Evolutionary conservation across 92 coral and sea anemone genomes (phyloP), one percentile per base, ranked within the genome.

Genomic region (Heteractis magnifica): DNA sequence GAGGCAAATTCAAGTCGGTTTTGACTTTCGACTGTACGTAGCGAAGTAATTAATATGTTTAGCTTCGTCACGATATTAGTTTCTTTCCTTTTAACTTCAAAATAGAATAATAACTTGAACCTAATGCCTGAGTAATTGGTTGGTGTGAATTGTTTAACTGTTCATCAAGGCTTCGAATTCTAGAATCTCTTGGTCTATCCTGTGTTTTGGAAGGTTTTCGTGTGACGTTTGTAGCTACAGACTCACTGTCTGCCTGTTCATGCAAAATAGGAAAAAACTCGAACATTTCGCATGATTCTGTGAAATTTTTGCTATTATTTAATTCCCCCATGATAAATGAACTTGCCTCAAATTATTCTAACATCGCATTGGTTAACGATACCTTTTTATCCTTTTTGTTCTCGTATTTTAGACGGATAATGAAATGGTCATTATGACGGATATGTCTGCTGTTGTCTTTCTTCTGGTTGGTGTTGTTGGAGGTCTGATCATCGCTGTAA

Each of bases 61-160:
- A 10, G 49, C 49, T 10, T 68, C 73, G 21, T 68, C 49, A 68
- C 73, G 73, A 68, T 68, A 68, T 68, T 68, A 52, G 13, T 76
- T 52, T 76, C 18, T 16, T 52, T 76, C 62, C 13, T 76, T 76
- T 50, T 26, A 52, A 76, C 79, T 76, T 18, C 18, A 52, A 50
- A 52, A 20, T 52, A 49, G 58, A 8, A 64, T 1, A 52, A 26
- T 68, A 68, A 68, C 73, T 68, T 68, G 73, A 23, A 68, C 8
- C 5, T 68, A 68, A 21, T 68, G 15, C 15, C 41, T 50, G 16
- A n/a, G 10, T 52, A 50, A 76, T 48, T 50, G 60, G 48, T 76
- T 76, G 79, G 60, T 52, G 60, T 52, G n/a, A 50, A 16, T 16
- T 76, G 16, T 19, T 52, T 76, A 52, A 76, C 64, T 76, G 23